Percentiles rank a stretch among this genome's conserved stretches.
Conservation (phyloP, 2,797 vertebrate genomes). For the Thaleichthys pacificus region DNA sequence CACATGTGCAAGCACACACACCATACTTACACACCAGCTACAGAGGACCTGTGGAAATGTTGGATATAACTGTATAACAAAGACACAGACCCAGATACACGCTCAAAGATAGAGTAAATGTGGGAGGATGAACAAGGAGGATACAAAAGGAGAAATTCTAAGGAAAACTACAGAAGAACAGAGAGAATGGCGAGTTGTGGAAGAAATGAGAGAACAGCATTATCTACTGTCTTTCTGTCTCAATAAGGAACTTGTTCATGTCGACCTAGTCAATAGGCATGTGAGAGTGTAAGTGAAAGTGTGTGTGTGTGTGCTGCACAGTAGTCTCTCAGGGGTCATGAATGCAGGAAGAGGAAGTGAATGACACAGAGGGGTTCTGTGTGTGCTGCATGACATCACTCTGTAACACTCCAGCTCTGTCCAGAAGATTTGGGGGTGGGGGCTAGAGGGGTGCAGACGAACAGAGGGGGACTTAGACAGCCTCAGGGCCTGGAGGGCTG, state of each 20-base stretch:
- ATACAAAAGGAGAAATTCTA: constrained; percentile 53
- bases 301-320: constrained; percentile 4
- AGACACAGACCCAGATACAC: not conserved
- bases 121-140: not conserved
- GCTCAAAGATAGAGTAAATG: not conserved
- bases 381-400: constrained; percentile 74
- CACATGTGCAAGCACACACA: constrained; percentile 54
- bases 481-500: not conserved
- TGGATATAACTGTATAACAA: too few species aligned
- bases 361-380: constrained; percentile 75
- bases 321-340: constrained; percentile 46
- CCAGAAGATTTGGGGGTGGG: not conserved
- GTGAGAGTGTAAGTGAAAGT: not conserved
- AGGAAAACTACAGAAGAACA: not conserved
- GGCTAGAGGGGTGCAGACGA: constrained; percentile 11
- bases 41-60: constrained; percentile 54
- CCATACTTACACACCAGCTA: constrained; percentile 40
- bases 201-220: constrained; percentile 7
- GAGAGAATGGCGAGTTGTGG: not conserved
- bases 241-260: constrained; percentile 78
- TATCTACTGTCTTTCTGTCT: constrained; percentile 64
- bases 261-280: constrained; percentile 72
- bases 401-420: constrained; percentile 38
- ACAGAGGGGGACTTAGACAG: not conserved
- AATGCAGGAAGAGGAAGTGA: constrained; percentile 67